A percentile compares a stretch with the other conserved stretches of the same genome.
Evolutionary conservation across 2,113 vertebrate genomes (phyloP).

Genomic region (Toxotes chatareus): DNA sequence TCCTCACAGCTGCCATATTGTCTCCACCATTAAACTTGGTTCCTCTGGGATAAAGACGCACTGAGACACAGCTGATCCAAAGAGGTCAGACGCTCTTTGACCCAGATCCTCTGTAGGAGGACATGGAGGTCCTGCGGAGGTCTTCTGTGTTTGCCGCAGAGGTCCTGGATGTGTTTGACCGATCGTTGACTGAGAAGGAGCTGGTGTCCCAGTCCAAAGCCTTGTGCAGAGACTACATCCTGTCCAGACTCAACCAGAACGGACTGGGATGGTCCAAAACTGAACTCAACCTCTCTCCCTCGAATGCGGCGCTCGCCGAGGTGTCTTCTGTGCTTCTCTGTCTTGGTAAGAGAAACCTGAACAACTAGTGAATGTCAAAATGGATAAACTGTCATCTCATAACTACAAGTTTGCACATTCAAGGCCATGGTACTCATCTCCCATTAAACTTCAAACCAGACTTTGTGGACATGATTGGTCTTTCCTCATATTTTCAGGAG

Average conservation of each 20-base stretch:
- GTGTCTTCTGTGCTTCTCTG: constrained; percentile 91
- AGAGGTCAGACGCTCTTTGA: constrained; percentile 62
- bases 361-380: background rate
- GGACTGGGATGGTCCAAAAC: constrained; percentile 91
- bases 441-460: constrained; percentile 14
- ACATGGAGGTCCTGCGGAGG: constrained; percentile 90
- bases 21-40: constrained; percentile 12
- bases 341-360: constrained; percentile 86
- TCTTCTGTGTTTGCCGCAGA: constrained; percentile 91
- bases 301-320: constrained; percentile 85
- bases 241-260: constrained; percentile 89
- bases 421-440: background rate
- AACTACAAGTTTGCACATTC: background rate
- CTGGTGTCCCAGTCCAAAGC: constrained; percentile 93
- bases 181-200: constrained; percentile 92
- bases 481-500: background rate
- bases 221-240: constrained; percentile 93
- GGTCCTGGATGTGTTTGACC: constrained; percentile 93
- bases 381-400: background rate
- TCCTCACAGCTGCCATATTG: constrained; percentile 51
- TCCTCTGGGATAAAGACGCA: constrained; percentile 36
- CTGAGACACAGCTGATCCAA: constrained; percentile 46
- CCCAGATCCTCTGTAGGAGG: constrained; percentile 44
- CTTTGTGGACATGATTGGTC: background rate
- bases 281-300: constrained; percentile 81